Conservation (phyloP, 2,113 vertebrate species). For the Protobothrops mucrosquamatus region DNA sequence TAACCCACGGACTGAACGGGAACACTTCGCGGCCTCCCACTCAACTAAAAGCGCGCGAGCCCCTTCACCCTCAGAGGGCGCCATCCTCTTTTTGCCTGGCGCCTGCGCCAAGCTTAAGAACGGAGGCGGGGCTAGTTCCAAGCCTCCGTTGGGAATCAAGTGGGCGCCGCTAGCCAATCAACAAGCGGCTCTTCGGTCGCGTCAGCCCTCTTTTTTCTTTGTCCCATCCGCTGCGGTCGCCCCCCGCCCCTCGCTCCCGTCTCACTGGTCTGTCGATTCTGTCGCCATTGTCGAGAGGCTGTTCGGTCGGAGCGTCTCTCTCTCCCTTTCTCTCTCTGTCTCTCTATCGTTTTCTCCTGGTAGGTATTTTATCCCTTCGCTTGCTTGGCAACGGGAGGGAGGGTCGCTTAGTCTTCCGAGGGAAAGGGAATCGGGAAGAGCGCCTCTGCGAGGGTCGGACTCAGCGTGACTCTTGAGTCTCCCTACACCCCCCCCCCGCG, state of each 20-base stretch:
- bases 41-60: background rate
- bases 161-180: background rate
- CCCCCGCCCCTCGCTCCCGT: background rate
- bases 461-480: background rate
- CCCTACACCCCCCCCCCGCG: too few relatives aligned
- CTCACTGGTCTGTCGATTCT: background rate
- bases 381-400: background rate
- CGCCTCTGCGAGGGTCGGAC: background rate
- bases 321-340: background rate
- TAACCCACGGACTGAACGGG: background rate
- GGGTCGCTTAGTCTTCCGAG: background rate
- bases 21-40: background rate
- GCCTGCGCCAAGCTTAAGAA: background rate
- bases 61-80: fast-evolving
- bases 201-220: background rate
- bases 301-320: background rate
- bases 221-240: background rate
- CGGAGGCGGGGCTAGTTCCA: background rate
- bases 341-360: background rate
- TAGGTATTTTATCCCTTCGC: background rate
- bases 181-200: background rate
- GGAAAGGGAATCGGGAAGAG: background rate
- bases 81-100: background rate
- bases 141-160: background rate
- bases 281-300: background rate